Evolutionary conservation across 2,113 vertebrate genomes (phyloP), one percentile per base, ranked within the genome.

Genomic region (Cettia cetti): DNA sequence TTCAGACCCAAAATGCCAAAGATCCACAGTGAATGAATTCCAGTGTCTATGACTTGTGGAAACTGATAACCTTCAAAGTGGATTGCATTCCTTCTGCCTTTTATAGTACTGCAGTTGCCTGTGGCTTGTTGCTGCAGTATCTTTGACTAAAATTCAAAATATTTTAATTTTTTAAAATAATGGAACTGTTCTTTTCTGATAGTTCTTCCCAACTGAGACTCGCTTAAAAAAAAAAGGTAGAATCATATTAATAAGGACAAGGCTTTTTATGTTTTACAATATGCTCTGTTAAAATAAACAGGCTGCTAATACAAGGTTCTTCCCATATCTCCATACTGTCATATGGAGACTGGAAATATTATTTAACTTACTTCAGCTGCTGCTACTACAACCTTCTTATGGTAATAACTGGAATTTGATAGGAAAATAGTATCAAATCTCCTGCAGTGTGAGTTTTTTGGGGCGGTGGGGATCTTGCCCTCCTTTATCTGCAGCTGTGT

Each of bases 21-120:
- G 39, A 40, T 71, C 69, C 28, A 77, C 23, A 74, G 56, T 0
- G 0, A 88, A 70, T 0, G 0, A 64, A 69, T 82, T 82, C 28
- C 35, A 42, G 17, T 15, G 63, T 85, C 72, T 57, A 7, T 7
- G 22, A 39, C 39, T 50, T 68, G 15, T 61, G 56, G 39, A 81
- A 83, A 71, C 8, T 44, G 49, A 11, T 61, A 84, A 71, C 28
- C 18, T 88, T 69, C 68, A 35, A 54, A 86, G 49, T 7, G 8
- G 53, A 49, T 13, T 56, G 24, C 75, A 76, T 72, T 80, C 61
- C 18, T 59, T 66, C n/a, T 50, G 33, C 47, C 20, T 44, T 74
- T 39, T 64, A 39, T 12, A 59, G 22, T 69, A 79, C 42, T 75
- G 23, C 35, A 45, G 8, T 52, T 65, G 35, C 2, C n/a, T 53